Base-by-base conservation (phyloP, 2,797 vertebrate genomes). In the Pitangus sulphuratus region DNA sequence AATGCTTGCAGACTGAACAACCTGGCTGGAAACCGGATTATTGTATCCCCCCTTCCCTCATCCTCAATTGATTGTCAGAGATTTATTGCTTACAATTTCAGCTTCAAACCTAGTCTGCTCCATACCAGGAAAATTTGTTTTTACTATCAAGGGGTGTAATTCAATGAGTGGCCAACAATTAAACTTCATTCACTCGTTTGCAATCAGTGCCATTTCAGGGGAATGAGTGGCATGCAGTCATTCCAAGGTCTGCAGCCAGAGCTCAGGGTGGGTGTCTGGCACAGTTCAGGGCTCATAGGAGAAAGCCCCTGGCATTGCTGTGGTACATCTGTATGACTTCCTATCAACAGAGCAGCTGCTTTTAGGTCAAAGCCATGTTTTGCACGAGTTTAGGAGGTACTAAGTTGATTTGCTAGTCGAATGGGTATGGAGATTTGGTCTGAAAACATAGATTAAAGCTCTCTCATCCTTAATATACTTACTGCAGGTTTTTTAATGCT, bases 301-400 rank as follows among this genome's bases (percentile, higher is more conserved):
- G 37, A n/a, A 66, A 35, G 25, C 8, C 8, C 5, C 15, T 25
- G 26, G 6, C 0, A 0, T 12, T 61, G 50, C 75, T 54, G 40
- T 21, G 30, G 12, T 33, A 18, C 48, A 15, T 12, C 56, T n/a
- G 1, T 22, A 12, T 56, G 69, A 30, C 1, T 2, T 68, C 39
- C 39, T 68, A 3, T 42, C 64, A n/a, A 14, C 13, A 42, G 5
- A 72, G 11, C 40, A 47, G 54, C 16, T 18, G 21, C 33, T 58
- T 77, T 8, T 56, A 62, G 53, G 48, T 60, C 71, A 56, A 48
- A 78, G 25, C 37, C 31, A 11, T 6, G 14, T 53, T 78, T 61
- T 33, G 22, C 15, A 33, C 0, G 5, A 70, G 21, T 70, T 75
- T 15, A 61, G 76, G 69, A 65, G 54, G 10, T 33, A 40, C 8